Conservation (phyloP, 2,113 vertebrate genomes). For the Pteropus alecto region DNA sequence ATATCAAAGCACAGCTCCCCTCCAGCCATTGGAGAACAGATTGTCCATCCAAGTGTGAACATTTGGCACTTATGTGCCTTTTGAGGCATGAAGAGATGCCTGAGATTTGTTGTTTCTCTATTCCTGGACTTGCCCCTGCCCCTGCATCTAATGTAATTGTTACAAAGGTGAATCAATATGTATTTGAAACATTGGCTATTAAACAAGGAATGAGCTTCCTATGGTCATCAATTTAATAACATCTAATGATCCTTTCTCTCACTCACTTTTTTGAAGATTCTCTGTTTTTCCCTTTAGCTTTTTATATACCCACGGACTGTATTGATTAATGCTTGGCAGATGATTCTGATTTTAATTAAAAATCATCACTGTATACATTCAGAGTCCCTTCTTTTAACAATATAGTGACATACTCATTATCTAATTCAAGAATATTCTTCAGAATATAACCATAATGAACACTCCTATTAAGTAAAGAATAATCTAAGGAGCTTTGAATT, state of each 20-base stretch:
- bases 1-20: neutral
- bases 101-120: constrained; percentile 12
- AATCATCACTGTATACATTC: constrained; percentile 61
- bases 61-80: constrained; percentile 28
- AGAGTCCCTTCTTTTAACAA: constrained; percentile 63
- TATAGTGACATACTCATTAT: constrained; percentile 51
- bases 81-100: constrained; percentile 21
- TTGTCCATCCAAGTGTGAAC: constrained; percentile 23
- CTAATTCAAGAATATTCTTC: constrained; percentile 52
- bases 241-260: constrained; percentile 77
- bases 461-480: neutral
- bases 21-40: constrained; percentile 40
- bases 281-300: constrained; percentile 47
- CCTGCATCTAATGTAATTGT: constrained; percentile 69
- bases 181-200: constrained; percentile 76
- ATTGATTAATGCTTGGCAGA: constrained; percentile 75
- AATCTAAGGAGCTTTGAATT: constrained; percentile 50
- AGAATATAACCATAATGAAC: constrained; percentile 46
- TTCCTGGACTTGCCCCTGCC: constrained; percentile 26
- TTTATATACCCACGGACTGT: constrained; percentile 55
- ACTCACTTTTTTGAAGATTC: constrained; percentile 67
- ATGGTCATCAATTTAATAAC: constrained; percentile 77
- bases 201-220: constrained; percentile 71
- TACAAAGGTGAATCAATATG: constrained; percentile 81
- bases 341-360: constrained; percentile 78